Conservation (phyloP, 2,113 vertebrate species). For the Mionectes macconnelli region DNA sequence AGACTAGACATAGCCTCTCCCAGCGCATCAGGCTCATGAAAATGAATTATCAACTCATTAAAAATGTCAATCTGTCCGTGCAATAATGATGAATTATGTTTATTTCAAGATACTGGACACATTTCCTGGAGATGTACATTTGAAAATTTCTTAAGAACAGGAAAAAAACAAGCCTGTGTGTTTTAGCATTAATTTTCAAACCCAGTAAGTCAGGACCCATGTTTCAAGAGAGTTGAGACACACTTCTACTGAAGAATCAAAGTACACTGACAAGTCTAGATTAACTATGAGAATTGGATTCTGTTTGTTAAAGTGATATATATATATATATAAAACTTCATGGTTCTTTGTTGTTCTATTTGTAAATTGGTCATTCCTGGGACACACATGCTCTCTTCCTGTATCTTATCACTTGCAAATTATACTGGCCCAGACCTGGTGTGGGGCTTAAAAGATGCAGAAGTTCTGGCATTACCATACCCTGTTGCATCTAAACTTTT, state of each 20-base stretch:
- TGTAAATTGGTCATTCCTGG: background rate
- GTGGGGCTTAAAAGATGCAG: background rate
- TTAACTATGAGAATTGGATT: background rate
- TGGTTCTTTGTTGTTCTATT: background rate
- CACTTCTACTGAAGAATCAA: background rate
- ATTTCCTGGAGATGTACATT: background rate
- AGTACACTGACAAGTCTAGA: background rate
- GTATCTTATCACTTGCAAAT: background rate
- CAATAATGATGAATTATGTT: slow-evolving; percentile 1
- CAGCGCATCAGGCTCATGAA: background rate
- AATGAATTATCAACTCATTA: background rate
- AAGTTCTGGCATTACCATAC: background rate
- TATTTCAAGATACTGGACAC: slow-evolving; percentile 8
- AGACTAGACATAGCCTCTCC: background rate
- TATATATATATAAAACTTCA: background rate
- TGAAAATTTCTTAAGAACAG: background rate
- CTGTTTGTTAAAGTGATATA: background rate
- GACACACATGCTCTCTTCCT: background rate
- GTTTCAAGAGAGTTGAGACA: background rate
- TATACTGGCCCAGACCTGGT: background rate
- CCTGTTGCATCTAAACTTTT: background rate
- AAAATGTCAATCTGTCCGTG: background rate
- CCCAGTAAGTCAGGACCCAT: background rate
- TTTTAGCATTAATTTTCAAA: background rate
- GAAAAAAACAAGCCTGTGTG: background rate